phyloP scores from a whole-genome alignment of 64 coral and sea anemone species.

The Porites lutea region DNA sequence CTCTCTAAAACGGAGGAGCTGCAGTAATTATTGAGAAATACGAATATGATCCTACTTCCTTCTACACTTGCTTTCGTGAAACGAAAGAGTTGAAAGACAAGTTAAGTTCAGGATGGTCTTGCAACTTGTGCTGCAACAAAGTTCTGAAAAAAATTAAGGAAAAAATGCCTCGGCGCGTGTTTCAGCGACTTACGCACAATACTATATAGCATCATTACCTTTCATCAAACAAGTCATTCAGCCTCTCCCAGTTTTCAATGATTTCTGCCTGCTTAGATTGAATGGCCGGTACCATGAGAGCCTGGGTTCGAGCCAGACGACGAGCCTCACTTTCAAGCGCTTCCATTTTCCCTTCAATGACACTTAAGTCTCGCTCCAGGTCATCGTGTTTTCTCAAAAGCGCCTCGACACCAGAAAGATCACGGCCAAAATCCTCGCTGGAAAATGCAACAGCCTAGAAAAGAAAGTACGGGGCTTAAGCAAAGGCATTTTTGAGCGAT shows the following conservation, averaged over 20 bases:
- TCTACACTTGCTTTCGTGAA: too few relatives aligned
- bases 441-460: slow-evolving; percentile 69
- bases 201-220: slow-evolving; percentile 41
- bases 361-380: slow-evolving; percentile 83
- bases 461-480: neutral
- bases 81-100: too few relatives aligned
- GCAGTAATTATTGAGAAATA: too few relatives aligned
- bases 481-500: too few relatives aligned
- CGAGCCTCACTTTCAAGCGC: slow-evolving; percentile 84
- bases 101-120: too few relatives aligned
- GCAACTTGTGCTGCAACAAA: too few relatives aligned
- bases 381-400: slow-evolving; percentile 95
- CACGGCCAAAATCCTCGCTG: slow-evolving; percentile 84
- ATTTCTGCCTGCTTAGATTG: slow-evolving; percentile 84
- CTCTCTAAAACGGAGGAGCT: too few relatives aligned
- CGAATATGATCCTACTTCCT: too few relatives aligned
- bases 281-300: slow-evolving; percentile 67
- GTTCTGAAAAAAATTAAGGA: too few relatives aligned
- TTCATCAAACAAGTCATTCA: slow-evolving; percentile 96
- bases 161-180: too few relatives aligned
- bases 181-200: too few relatives aligned
- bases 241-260: slow-evolving; percentile 93
- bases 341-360: slow-evolving; percentile 93
- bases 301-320: slow-evolving; percentile 76
- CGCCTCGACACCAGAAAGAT: slow-evolving; percentile 82